These are phyloP conservation scores for Eremobia ochroleuca DNA, from an alignment of 2,888 invertebrate species.

Conservation along the genomic window DNA sequence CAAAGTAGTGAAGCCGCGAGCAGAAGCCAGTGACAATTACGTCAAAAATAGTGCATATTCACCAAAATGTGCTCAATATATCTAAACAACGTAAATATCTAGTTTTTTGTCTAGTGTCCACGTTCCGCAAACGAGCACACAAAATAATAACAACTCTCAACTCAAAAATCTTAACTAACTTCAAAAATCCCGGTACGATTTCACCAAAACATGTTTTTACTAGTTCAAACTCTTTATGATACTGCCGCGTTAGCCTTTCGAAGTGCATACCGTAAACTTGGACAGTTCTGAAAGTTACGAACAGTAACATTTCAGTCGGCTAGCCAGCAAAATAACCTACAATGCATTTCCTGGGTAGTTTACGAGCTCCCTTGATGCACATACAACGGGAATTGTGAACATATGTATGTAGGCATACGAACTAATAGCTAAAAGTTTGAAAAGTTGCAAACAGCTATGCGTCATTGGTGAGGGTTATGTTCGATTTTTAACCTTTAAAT, in stretches of 20 bases:
- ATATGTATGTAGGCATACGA: conserved; percentile 29
- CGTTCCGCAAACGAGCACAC: background rate
- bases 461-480: conserved; percentile 19
- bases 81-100: too few species aligned
- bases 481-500: too few species aligned
- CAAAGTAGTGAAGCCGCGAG: too few species aligned
- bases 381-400: conserved; percentile 46
- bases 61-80: too few species aligned
- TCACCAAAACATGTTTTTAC: conserved; percentile 56
- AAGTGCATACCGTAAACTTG: conserved; percentile 72
- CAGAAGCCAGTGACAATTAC: too few species aligned
- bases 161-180: background rate
- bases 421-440: conserved; percentile 35
- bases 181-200: conserved; percentile 19
- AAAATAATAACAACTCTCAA: conserved; percentile 1
- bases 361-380: conserved; percentile 65
- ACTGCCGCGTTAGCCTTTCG: conserved; percentile 42
- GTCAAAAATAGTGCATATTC: too few species aligned
- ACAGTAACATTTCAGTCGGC: conserved; percentile 73
- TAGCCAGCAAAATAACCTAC: conserved; percentile 76
- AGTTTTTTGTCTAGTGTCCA: background rate
- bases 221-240: conserved; percentile 47
- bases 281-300: conserved; percentile 71
- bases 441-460: conserved; percentile 41
- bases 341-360: conserved; percentile 77